Evolutionary conservation across 1,140 invertebrate species (phyloP), one percentile per base, ranked within the genome.

Genomic region (Phortica variegata): DNA sequence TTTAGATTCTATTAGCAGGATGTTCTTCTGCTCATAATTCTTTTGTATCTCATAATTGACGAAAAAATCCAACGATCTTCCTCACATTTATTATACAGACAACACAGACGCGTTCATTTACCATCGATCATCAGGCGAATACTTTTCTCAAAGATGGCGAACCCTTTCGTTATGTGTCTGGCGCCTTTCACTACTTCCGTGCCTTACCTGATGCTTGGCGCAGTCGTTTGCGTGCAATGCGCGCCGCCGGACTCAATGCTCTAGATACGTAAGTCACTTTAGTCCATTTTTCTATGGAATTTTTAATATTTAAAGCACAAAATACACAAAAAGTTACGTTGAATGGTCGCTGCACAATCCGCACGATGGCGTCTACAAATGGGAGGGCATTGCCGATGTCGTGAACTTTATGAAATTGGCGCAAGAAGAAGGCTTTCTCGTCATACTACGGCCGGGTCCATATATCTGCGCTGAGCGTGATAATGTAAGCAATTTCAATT

Each of bases 291-390:
- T 31, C 7, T 8, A 31, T 31, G n/a, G 16, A 34, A 29, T 50
- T 44, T 31, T 58, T 47, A 47, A 21, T 12, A 13, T 42, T 10
- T 19, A n/a, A n/a, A n/a, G n/a, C n/a, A n/a, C n/a, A n/a, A n/a
- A n/a, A n/a, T 5, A 9, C 19, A 37, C 42, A 44, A 19, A 9
- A 13, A 93, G 90, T 13, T 95, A 96, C 70, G 85, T 97, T 0
- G 91, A 95, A 71, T 97, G 95, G 95, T 92, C 89, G 62, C 81
- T 85, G 20, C 95, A 97, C 77, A 90, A 97, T 78, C 86, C 89
- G 1, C 79, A 84, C 54, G 82, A 84, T 46, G 83, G 84, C 3
- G 79, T 83, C 29, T 79, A 81, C 41, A 87, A 84, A 71, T 95
- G 94, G 81, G 73, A 82, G 17, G 91, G 87, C 2, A 86, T 92